Evolutionary conservation across 2,113 vertebrate species (phyloP), one percentile per base, ranked within the genome.

Genomic region (Cyprinodon brontotheroides): DNA sequence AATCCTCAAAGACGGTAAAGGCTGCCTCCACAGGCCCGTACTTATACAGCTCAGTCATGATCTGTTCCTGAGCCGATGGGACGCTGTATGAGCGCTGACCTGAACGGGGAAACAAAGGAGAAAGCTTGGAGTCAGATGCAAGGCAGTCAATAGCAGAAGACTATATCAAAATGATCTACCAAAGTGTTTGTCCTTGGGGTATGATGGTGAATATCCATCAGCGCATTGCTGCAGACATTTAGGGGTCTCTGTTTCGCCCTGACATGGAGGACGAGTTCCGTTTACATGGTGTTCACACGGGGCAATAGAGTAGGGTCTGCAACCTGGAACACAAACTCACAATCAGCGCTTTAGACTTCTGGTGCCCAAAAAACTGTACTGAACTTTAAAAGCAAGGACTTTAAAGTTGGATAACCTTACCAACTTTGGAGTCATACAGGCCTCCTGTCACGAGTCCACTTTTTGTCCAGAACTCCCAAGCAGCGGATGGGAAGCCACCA

Each of bases 281-380:
- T 98, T 98, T 43, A 97, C 94, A 0, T 98, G 97, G 83, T 98
- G 97, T 81, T 98, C 96, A 4, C 97, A 98, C 7, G 97, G 93
- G 5, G 96, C 84, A 39, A 99, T 96, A 75, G 93, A 94, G 85
- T 99, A 97, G 2, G 96, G 96, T 13, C 94, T 86, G 80, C 97
- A 98, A 66, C 97, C 96, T 99, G 87, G 13, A 63, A 70, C 57
- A 57, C 50, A 29, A 29, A 29, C 29, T 70, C 65, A 75, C 68
- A 80, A 11, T 47, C 74, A 20, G 7, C 8, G 3, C 22, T 9
- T 22, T 4, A 74, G 14, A 14, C 1, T 14, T n/a, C 3, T n/a
- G 40, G 10, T 50, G 4, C 40, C 14, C 17, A 13, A 29, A 38
- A 38, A 62, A 11, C 4, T 22, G 39, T 15, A 39, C 29, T 48